Evolutionary conservation across 2,888 invertebrate species (phyloP).

Genomic region (Chirona hameri): DNA sequence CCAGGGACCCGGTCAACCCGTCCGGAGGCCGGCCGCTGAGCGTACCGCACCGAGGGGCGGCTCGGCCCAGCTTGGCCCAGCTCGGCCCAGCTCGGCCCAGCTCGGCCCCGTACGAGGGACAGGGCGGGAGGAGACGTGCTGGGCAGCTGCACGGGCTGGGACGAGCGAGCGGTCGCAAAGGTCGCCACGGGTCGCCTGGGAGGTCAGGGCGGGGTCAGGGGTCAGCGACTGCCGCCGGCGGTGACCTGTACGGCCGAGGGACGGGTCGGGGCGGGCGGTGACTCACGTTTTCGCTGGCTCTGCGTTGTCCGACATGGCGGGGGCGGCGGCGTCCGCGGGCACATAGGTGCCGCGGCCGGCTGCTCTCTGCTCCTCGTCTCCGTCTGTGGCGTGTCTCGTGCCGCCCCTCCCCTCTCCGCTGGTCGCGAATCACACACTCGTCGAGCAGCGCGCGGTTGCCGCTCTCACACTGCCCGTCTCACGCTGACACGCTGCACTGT

Average conservation of each 20-base stretch:
- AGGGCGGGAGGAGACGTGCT: too few species aligned
- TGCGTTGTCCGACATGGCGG: not conserved
- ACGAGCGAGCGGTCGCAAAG: too few species aligned
- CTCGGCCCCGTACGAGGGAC: too few species aligned
- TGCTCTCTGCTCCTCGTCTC: not conserved
- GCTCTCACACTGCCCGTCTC: not conserved
- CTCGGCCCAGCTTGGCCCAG: too few species aligned
- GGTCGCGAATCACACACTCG: not conserved
- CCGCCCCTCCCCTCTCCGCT: not conserved
- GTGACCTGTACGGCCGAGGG: too few species aligned
- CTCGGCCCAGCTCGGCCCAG: too few species aligned
- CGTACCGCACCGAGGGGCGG: too few species aligned
- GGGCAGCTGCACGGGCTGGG: too few species aligned
- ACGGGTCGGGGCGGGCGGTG: not conserved
- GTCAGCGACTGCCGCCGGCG: too few species aligned
- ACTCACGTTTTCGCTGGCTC: constrained; percentile 1
- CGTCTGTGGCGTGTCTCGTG: not conserved
- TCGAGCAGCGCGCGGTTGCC: not conserved
- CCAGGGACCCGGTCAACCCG: not conserved
- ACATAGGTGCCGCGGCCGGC: not conserved
- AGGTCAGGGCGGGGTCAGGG: too few species aligned
- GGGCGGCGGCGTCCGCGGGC: not conserved
- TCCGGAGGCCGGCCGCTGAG: too few species aligned
- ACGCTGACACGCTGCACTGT: not conserved
- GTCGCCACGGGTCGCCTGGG: not conserved